Evolutionary conservation across 2,888 invertebrate species (phyloP), one percentile per base, ranked within the genome.

Genomic region (Andrena fulva): DNA sequence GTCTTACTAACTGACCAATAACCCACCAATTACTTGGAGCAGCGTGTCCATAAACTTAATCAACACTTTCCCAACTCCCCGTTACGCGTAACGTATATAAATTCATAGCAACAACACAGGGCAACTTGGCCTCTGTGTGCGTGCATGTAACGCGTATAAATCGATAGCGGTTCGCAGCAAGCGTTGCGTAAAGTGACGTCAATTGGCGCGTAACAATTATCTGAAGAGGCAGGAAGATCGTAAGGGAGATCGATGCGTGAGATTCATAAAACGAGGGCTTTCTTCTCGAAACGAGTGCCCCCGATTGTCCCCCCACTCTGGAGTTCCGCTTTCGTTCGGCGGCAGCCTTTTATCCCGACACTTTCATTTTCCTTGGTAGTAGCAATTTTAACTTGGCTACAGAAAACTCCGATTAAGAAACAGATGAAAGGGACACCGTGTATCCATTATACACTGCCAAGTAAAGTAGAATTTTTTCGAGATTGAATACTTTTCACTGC

Each of bases 131-230:
- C 42, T 42, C 42, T 42, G 42, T 42, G 42, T 42, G n/a, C 29
- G 0, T 70, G 24, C 29, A 12, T 54, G 29, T 54, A 4, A 16
- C 10, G 31, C 35, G 10, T 63, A 20, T 54, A 50, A 82, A 82
- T 77, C 77, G 63, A 60, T 70, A 68, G 16, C 42, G 42, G 60
- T 64, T 68, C 54, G 60, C 16, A 73, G 52, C 29, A 68, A 42
- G 24, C 52, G 59, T 82, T 71, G 68, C 71, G 68, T 82, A 69
- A 72, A 82, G 60, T 72, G 72, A 82, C 77, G 83, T 80, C 74
- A 80, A 69, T 80, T 48, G 68, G 50, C 62, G 52, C 59, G 69
- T 74, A 80, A 68, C 50, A 69, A 64, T 42, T 29, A 42, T 52
- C 20, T 24, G 59, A 16, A 29, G 50, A 48, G 10, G 31, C 33